Percentiles rank a stretch among this genome's conserved stretches.
Conservation (phyloP, 2,797 vertebrate species). For the Thunnus albacares region DNA sequence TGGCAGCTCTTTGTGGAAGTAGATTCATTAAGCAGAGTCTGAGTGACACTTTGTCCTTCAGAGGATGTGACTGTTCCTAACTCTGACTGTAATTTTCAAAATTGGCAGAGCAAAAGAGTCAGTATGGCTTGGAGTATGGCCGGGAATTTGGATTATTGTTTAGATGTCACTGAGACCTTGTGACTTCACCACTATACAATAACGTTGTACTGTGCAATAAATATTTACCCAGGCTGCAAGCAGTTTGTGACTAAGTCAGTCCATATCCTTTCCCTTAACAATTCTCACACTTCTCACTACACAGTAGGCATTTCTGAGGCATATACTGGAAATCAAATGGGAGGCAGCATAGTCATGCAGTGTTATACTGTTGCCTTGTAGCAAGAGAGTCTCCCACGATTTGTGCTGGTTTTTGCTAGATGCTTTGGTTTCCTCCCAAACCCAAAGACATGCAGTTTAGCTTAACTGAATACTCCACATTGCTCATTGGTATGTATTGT, state of each 20-base stretch:
- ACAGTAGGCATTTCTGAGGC: background rate
- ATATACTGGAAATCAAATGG: background rate
- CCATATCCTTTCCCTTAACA: background rate
- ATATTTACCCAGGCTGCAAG: background rate
- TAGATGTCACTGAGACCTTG: background rate
- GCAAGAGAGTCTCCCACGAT: too few species aligned
- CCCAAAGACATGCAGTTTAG: too few species aligned
- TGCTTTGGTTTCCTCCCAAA: too few species aligned
- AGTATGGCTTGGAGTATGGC: too few species aligned
- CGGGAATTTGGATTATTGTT: background rate
- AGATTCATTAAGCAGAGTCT: constrained; percentile 44
- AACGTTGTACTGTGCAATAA: background rate
- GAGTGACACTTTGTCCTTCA: constrained; percentile 47
- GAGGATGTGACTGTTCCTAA: constrained; percentile 15
- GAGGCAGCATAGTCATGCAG: too few species aligned
- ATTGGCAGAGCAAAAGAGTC: constrained; percentile 7
- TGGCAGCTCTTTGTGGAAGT: constrained; percentile 35
- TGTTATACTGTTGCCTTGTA: too few species aligned
- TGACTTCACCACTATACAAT: background rate
- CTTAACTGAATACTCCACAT: too few species aligned
- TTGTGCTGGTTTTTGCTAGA: too few species aligned
- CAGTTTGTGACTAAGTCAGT: background rate
- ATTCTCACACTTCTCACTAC: too few species aligned
- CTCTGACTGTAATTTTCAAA: constrained; percentile 25
- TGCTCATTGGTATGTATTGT: too few species aligned